Percentiles rank a stretch among this genome's conserved stretches.
These are phyloP conservation scores for Eptesicus fuscus DNA, from an alignment of 2,113 vertebrate species.

Conservation along the genomic window DNA sequence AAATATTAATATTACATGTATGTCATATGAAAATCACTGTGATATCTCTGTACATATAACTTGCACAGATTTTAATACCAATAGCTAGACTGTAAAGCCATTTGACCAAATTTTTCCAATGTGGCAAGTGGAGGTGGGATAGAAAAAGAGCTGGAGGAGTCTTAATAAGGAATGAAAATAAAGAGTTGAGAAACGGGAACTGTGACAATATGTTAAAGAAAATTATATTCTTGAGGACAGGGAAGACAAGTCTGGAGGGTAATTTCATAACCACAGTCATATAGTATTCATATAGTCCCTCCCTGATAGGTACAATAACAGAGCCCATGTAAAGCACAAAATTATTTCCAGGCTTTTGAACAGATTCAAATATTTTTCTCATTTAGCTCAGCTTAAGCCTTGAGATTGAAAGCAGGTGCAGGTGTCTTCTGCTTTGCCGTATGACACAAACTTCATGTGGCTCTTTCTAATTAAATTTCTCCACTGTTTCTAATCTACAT, in stretches of 20 bases:
- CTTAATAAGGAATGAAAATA: conserved; percentile 9
- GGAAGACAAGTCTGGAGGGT: neutral
- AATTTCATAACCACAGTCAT: conserved; percentile 33
- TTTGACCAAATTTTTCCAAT: neutral
- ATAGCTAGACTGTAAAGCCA: neutral
- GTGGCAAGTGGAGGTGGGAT: neutral
- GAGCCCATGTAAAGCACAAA: neutral
- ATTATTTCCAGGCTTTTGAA: conserved; percentile 53
- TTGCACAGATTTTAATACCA: neutral
- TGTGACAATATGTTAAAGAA: neutral
- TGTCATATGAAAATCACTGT: neutral
- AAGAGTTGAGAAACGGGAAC: neutral
- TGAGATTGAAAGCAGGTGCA: neutral
- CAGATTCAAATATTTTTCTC: conserved; percentile 16
- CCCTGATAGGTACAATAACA: conserved; percentile 19
- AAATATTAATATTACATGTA: neutral
- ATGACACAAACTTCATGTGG: neutral
- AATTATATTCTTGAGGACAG: conserved; percentile 2
- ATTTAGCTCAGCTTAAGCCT: conserved; percentile 4
- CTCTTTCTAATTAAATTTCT: conserved; percentile 34
- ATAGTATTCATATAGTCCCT: neutral
- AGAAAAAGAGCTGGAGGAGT: neutral
- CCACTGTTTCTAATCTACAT: conserved; percentile 33
- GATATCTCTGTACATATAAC: neutral
- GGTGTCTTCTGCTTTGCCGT: neutral